These are phyloP conservation scores for Aspiorhynchus laticeps DNA, from an alignment of 2,113 vertebrate genomes.

Conservation along the genomic window DNA sequence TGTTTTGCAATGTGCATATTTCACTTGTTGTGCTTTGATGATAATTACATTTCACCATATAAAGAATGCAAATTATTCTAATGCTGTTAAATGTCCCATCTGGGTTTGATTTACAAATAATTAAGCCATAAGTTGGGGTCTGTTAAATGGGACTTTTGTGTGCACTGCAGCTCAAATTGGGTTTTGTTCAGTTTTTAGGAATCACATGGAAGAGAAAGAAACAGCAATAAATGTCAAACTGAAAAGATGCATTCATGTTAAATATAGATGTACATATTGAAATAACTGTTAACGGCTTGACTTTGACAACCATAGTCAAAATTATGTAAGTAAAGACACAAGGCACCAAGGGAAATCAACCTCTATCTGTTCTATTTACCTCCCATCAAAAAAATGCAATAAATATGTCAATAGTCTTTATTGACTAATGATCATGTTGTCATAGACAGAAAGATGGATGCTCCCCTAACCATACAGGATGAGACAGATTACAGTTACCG, in stretches of 20 bases:
- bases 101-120: background rate
- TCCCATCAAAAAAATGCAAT: constrained; percentile 33
- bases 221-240: background rate
- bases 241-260: background rate
- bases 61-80: background rate
- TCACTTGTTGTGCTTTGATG: background rate
- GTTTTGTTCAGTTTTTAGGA: background rate
- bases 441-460: constrained; percentile 48
- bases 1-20: background rate
- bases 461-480: background rate
- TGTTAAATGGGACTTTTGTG: background rate
- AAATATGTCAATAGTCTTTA: constrained; percentile 48
- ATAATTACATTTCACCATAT: background rate
- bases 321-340: background rate
- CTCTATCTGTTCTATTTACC: background rate
- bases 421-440: constrained; percentile 46
- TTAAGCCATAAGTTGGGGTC: background rate
- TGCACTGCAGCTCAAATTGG: background rate
- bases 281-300: background rate
- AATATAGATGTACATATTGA: background rate
- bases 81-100: background rate
- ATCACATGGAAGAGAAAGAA: background rate
- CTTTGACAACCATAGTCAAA: background rate
- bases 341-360: background rate
- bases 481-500: background rate